Evolutionary conservation across 2,797 vertebrate species (phyloP).

Genomic region (Hemitrygon akajei): DNA sequence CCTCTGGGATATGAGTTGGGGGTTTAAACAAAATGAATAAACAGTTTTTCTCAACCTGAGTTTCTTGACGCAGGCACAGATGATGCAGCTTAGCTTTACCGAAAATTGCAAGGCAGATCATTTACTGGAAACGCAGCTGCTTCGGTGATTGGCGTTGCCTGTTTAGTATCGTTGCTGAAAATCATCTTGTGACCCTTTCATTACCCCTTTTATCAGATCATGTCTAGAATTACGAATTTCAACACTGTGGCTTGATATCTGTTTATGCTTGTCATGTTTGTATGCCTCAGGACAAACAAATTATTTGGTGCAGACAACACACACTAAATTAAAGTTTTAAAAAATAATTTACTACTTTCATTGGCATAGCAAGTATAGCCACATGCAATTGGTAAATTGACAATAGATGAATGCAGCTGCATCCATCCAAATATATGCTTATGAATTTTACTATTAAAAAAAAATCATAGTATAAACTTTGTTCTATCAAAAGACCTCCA

Average conservation of each 20-base stretch:
- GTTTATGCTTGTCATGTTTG: neutral
- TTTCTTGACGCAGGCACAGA: too few relatives aligned
- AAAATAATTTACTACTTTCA: neutral
- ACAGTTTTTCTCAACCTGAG: too few relatives aligned
- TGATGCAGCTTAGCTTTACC: too few relatives aligned
- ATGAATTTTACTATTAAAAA: neutral
- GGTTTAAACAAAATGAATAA: too few relatives aligned
- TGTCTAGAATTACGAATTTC: neutral
- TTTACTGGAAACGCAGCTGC: too few relatives aligned
- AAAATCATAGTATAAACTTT: neutral
- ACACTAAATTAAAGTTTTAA: neutral
- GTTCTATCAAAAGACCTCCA: neutral
- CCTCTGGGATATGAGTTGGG: too few relatives aligned
- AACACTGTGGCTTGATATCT: neutral
- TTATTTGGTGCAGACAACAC: neutral
- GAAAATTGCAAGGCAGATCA: too few relatives aligned
- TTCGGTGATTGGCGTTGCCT: too few relatives aligned
- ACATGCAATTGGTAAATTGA: neutral
- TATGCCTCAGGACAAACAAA: neutral
- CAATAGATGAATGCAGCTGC: neutral
- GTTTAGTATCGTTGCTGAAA: too few relatives aligned
- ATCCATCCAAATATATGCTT: neutral
- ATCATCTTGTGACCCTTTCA: neutral
- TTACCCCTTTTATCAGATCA: neutral
- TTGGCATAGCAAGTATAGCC: neutral